These are phyloP conservation scores for Ellobium chinense DNA, from an alignment of 2,888 invertebrate genomes.

Conservation along the genomic window DNA sequence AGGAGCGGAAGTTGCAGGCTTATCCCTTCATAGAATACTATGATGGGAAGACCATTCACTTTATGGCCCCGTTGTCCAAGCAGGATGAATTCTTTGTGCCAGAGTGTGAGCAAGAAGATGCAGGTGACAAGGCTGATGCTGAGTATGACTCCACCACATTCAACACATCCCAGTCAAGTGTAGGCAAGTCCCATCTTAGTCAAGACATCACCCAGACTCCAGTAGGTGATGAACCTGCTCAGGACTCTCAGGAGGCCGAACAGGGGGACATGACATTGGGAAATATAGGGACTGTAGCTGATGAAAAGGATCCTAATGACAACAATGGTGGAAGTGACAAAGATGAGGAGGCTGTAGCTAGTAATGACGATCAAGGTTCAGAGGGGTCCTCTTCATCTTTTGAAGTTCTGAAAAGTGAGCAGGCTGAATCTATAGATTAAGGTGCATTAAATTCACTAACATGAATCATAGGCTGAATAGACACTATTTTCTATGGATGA, in stretches of 20 bases:
- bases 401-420: conserved; percentile 52
- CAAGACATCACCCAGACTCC: not conserved
- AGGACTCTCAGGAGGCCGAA: conserved; percentile 4
- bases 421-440: not conserved
- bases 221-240: not conserved
- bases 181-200: not conserved
- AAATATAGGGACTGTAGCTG: not conserved
- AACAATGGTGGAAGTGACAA: not conserved
- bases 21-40: conserved; percentile 80
- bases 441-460: too few relatives aligned
- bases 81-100: conserved; percentile 80
- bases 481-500: too few relatives aligned
- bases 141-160: conserved; percentile 4
- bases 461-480: too few relatives aligned
- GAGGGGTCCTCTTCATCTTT: conserved; percentile 55
- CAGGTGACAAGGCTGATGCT: conserved; percentile 11
- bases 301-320: not conserved
- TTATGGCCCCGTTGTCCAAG: conserved; percentile 79
- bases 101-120: conserved; percentile 60
- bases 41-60: conserved; percentile 76
- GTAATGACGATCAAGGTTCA: conserved; percentile 34
- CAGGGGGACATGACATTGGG: not conserved
- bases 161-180: conserved; percentile 24
- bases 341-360: not conserved
- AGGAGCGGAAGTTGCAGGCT: conserved; percentile 78